Conservation (phyloP, 1,140 invertebrate genomes). For the Teleopsis dalmanni region DNA sequence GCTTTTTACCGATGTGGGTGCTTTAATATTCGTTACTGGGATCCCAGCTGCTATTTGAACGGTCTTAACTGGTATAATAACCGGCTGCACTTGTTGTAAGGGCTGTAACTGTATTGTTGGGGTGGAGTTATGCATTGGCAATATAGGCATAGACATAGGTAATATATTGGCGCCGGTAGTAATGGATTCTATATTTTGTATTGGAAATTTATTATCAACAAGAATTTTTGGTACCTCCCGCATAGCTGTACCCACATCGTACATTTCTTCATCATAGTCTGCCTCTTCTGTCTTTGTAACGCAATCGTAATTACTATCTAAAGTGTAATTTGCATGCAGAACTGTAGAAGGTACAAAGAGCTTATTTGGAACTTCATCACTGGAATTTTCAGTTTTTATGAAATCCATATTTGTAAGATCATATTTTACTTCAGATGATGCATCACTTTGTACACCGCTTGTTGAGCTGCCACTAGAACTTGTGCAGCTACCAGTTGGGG, state of each 20-base stretch:
- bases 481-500: conserved; percentile 31
- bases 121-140: conserved; percentile 5
- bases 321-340: not conserved
- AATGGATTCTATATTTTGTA: too few species aligned
- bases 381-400: conserved; percentile 5
- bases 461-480: conserved; percentile 21
- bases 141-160: conserved; percentile 2
- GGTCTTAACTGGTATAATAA: conserved; percentile 13
- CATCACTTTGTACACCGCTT: conserved; percentile 32
- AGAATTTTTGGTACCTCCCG: too few species aligned
- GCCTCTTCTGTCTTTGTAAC: not conserved
- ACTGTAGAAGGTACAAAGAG: not conserved
- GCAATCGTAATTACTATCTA: not conserved
- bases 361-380: not conserved
- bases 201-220: too few species aligned
- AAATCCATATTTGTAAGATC: conserved; percentile 2
- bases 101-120: too few species aligned
- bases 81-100: conserved; percentile 1
- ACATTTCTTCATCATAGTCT: not conserved
- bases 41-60: conserved; percentile 5
- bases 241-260: not conserved
- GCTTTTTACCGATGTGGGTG: conserved; percentile 4
- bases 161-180: not conserved
- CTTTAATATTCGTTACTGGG: not conserved
- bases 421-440: conserved; percentile 14